These are phyloP conservation scores for Aphelinus atriplicis DNA, from an alignment of 1,140 invertebrate genomes.

Conservation along the genomic window DNA sequence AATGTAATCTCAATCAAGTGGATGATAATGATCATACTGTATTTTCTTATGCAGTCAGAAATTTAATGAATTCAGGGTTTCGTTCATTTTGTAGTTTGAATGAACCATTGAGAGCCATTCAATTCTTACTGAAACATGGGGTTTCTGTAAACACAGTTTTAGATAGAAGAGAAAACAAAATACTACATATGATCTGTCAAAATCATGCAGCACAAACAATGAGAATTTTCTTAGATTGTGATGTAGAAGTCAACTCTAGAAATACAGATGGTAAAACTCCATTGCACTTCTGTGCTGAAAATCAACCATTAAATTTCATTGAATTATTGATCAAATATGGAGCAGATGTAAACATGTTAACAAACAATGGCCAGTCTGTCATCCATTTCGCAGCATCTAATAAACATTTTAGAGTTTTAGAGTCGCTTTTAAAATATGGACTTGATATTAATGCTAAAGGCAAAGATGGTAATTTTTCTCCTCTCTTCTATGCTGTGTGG, in stretches of 20 bases:
- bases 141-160: background rate
- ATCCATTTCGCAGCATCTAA: slow-evolving; percentile 12
- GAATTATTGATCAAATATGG: slow-evolving; percentile 1
- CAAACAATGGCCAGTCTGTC: slow-evolving; percentile 2
- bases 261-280: slow-evolving; percentile 9
- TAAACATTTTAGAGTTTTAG: slow-evolving; percentile 4
- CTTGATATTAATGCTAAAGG: slow-evolving; percentile 6
- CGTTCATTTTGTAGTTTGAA: background rate
- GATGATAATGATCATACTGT: slow-evolving; percentile 2
- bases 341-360: slow-evolving; percentile 9
- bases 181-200: slow-evolving; percentile 12
- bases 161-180: background rate
- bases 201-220: slow-evolving; percentile 17
- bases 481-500: slow-evolving; percentile 17
- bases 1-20: slow-evolving; percentile 1
- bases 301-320: slow-evolving; percentile 1
- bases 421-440: background rate
- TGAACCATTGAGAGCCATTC: background rate
- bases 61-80: slow-evolving; percentile 6
- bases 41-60: slow-evolving; percentile 13
- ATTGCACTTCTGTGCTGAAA: slow-evolving; percentile 13
- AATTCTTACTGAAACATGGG: background rate
- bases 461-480: slow-evolving; percentile 12
- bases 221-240: slow-evolving; percentile 2
- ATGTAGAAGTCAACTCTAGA: slow-evolving; percentile 7